Base-by-base conservation (phyloP, 2,797 vertebrate species). In the Sphenopsis melanotis region DNA sequence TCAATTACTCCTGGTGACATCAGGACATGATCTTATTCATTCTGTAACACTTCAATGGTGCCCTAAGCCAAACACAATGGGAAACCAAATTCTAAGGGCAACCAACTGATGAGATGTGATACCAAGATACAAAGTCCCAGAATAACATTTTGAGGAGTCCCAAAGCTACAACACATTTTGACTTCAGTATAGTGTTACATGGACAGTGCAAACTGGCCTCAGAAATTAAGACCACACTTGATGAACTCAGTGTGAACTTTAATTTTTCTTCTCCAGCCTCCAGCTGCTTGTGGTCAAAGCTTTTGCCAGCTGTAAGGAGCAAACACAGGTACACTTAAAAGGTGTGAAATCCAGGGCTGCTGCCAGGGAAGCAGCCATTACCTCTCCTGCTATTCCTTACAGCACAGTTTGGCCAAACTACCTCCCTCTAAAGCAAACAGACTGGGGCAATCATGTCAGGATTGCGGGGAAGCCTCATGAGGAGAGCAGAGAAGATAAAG, bases 311-410 rank as follows among this genome's bases (percentile, higher is more conserved):
- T 26, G 9, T 22, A 77, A 92, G 79, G 41, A 87, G 36, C 49
- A 95, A 93, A 80, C 29, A 52, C 7, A 34, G 4, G 46, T 50
- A 60, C 50, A 75, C 39, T 83, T 71, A 61, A 75, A 78, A 95
- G 57, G 69, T 81, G 78, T 71, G 78, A 95, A 93, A 95, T 39
- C 52, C 56, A 82, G 70, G 82, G 65, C 47, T 72, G 69, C 37
- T 93, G 76, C 72, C 79, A 70, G 56, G 70, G 44, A 76, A 82
- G 34, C 20, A 79, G 79, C 71, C 71, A 72, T 46, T 81, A 71
- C 63, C 44, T 70, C 49, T 49, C 63, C 56, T 59, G 49, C 24
- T 61, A 44, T 44, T 72, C 41, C 63, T 79, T 42, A 74, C 2
- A 91, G 89, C 53, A 71, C 71, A 87, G 80, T 56, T 39, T 72